A percentile compares a stretch with the other conserved stretches of the same genome.
These are phyloP conservation scores for Drosophila suboccidentalis DNA, from an alignment of 2,888 invertebrate species.

Conservation along the genomic window DNA sequence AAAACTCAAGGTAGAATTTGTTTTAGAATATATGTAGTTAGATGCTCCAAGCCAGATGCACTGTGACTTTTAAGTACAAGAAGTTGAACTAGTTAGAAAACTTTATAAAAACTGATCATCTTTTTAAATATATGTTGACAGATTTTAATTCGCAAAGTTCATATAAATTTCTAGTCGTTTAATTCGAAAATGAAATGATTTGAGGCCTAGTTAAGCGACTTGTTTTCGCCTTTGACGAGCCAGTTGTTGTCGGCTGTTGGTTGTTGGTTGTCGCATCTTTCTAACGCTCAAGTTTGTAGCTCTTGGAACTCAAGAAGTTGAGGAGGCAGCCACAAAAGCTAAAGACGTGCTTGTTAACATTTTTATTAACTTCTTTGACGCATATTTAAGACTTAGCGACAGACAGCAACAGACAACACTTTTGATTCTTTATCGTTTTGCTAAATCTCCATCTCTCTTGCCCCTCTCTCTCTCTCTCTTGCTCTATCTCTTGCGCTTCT, in stretches of 20 bases:
- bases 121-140: too few species aligned
- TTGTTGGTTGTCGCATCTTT: not conserved
- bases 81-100: too few species aligned
- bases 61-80: too few species aligned
- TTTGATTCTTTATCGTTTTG: conserved; percentile 51
- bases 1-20: too few species aligned
- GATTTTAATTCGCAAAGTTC: not conserved
- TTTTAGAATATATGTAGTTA: too few species aligned
- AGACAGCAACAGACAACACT: conserved; percentile 26
- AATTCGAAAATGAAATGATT: not conserved
- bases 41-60: too few species aligned
- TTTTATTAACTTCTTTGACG: conserved; percentile 48
- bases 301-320: not conserved
- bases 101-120: too few species aligned
- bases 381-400: conserved; percentile 45
- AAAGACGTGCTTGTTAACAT: conserved; percentile 51
- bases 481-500: not conserved
- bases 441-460: conserved; percentile 22
- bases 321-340: conserved; percentile 14
- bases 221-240: not conserved
- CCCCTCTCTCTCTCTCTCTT: not conserved
- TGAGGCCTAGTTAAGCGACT: not conserved
- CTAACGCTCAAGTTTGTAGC: not conserved
- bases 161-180: not conserved
- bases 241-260: not conserved